Base-by-base conservation (phyloP, 2,113 vertebrate genomes). In the Poeciliopsis prolifica region DNA sequence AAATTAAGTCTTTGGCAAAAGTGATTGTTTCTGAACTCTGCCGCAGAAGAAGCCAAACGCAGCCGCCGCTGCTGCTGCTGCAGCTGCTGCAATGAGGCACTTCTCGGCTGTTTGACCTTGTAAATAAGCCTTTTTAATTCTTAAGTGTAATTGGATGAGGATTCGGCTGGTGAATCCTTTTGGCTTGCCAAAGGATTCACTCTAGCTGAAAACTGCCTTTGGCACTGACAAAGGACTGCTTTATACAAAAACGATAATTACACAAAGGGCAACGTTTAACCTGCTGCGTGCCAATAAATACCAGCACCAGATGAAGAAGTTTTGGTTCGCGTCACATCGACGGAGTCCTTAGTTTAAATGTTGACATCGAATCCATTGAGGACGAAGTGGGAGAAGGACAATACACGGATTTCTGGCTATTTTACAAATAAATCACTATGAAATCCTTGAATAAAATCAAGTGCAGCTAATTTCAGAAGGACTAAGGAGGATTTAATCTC, bases 61-160 rank as follows among this genome's bases (percentile, higher is more conserved):
- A 12, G 58, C 28, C 62, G 74, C 3, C 12, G 58, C 28, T 62
- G 74, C 78, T 78, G 35, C 35, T 10, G 26, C 65, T 42, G 5
- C 17, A 80, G 51, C 30, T 17, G 44, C 35, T 78, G 76, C 75
- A 79, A 74, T 78, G 1, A 86, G 85, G 74, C 68, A 71, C 64
- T 61, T 71, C 35, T 42, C 30, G 44, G 70, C 64, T 73, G 67
- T 69, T 69, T 77, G 77, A 79, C 77, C 51, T 87, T 78, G 72
- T 76, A 79, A 90, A 84, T 81, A 68, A 65, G 58, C 54, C 15
- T 48, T 86, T 78, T 89, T 72, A 86, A 88, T 79, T 87, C 51
- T 72, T 65, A 44, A 78, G 79, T 77, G 83, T 80, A 83, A 90
- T 74, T 79, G 58, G 68, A 80, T 65, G 79, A 84, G 74, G 71